Base-by-base conservation (phyloP, 2,888 invertebrate species). In the Platycnemis pennipes region DNA sequence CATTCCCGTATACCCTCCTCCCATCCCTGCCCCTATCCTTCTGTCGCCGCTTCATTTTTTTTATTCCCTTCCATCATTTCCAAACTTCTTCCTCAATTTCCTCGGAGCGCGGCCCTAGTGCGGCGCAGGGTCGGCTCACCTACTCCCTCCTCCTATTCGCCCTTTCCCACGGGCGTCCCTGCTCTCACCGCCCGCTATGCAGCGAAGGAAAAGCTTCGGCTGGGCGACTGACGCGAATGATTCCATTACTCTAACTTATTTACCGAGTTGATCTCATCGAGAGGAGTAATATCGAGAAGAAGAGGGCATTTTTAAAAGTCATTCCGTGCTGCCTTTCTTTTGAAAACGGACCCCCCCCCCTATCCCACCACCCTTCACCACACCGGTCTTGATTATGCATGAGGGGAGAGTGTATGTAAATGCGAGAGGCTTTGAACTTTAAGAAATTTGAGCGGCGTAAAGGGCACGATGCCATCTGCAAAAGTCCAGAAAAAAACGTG, bases 181-280 rank as follows among this genome's bases (percentile, higher is more conserved):
- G 19, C 49, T 49, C 19, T 49, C 13, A 11, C 88, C 46, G 16
- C n/a, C 46, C n/a, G n/a, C 77, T 77, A 77, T 77, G 77, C 13
- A 77, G 77, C 37, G 77, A 77, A 13, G 77, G 37, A 77, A 77
- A 31, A n/a, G n/a, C 77, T 19, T 77, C 31, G 77, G 37, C 13
- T 37, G n/a, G 77, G 13, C 31, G 88, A 16, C 88, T 88, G 88
- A 49, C 88, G 88, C 87, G 22, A 87, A 87, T 46, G 88, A 88
- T 88, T 88, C 88, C 88, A 88, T 88, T 88, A 88, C 49, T 46
- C n/a, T 31, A 88, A 88, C 46, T 26, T 88, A 88, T 88, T 88
- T 88, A 88, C 49, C 49, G 45, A 46, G 45, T 46, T 88, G 88
- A 88, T 88, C 88, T n/a, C 46, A 31, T 49, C 49, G 88, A 49